These are phyloP conservation scores for Zootermopsis nevadensis DNA, from an alignment of 2,888 invertebrate species.

Conservation along the genomic window DNA sequence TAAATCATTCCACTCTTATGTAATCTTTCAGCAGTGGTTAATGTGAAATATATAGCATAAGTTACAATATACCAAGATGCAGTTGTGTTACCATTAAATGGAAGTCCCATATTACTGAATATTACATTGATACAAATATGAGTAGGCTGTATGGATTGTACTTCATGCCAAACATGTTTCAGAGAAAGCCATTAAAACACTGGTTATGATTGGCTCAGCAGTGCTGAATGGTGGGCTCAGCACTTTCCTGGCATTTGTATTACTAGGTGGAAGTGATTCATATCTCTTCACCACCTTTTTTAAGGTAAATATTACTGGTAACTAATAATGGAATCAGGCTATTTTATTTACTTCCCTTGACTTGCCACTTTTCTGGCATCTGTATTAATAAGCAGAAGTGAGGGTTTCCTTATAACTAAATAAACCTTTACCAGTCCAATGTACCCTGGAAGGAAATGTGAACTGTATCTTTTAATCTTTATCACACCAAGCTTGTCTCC, in stretches of 20 bases:
- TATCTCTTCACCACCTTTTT: conserved; percentile 68
- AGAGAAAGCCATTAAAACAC: conserved; percentile 61
- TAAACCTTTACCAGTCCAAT: too few species aligned
- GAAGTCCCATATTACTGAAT: not conserved
- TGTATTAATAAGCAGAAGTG: conserved; percentile 63
- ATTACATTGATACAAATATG: not conserved
- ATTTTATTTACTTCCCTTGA: conserved; percentile 55
- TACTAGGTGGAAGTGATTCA: conserved; percentile 64
- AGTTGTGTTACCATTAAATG: too few species aligned
- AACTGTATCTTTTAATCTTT: too few species aligned
- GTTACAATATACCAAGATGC: too few species aligned
- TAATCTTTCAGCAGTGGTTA: too few species aligned
- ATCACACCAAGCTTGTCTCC: too few species aligned
- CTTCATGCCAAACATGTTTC: conserved; percentile 45
- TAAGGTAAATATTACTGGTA: conserved; percentile 60
- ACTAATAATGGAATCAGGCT: too few species aligned
- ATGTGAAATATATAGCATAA: too few species aligned
- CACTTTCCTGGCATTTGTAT: conserved; percentile 66
- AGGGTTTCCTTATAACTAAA: too few species aligned
- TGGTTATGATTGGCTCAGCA: conserved; percentile 65
- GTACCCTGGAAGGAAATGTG: too few species aligned
- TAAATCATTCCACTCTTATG: too few species aligned
- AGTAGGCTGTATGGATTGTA: not conserved
- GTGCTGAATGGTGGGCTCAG: conserved; percentile 67
- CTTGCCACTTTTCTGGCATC: conserved; percentile 68